phyloP scores from a whole-genome alignment of 2,888 invertebrate species.

The Eurytoma adleriae region DNA sequence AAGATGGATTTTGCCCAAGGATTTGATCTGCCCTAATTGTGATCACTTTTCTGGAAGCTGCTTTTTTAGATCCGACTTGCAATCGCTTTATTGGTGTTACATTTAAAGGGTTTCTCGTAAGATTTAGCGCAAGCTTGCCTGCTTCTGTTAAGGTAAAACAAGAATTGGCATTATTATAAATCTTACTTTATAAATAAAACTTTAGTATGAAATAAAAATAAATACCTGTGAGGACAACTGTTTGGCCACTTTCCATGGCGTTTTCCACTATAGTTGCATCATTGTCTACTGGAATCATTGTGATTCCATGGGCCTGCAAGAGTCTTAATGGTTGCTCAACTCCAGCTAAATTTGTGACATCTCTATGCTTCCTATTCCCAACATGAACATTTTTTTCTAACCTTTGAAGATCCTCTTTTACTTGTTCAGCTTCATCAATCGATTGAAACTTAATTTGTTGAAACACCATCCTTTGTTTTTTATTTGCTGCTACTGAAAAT shows the following conservation, averaged over 20 bases:
- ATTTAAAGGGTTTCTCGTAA: conserved; percentile 74
- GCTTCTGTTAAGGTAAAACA: conserved; percentile 78
- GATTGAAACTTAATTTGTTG: conserved; percentile 70
- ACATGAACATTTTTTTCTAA: conserved; percentile 60
- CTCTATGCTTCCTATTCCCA: conserved; percentile 66
- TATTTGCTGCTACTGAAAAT: conserved; percentile 62
- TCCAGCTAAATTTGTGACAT: conserved; percentile 64
- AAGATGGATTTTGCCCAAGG: conserved; percentile 70
- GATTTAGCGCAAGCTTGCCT: conserved; percentile 85
- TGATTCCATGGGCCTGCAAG: conserved; percentile 90
- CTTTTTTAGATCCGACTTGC: conserved; percentile 70
- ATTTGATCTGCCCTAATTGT: conserved; percentile 78
- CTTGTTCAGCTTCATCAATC: conserved; percentile 66
- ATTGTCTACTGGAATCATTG: conserved; percentile 89
- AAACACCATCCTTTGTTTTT: conserved; percentile 70
- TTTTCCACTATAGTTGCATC: conserved; percentile 83
- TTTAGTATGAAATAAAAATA: conserved; percentile 22
- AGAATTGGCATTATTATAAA: not conserved
- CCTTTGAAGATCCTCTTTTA: conserved; percentile 62
- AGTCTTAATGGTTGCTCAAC: conserved; percentile 80
- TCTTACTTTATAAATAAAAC: conserved; percentile 21
- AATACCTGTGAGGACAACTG: conserved; percentile 87
- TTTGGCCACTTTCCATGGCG: conserved; percentile 91
- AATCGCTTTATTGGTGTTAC: conserved; percentile 72
- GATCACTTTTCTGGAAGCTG: conserved; percentile 76